phyloP scores from a whole-genome alignment of 1,140 invertebrate genomes.

The Drosophila repleta region DNA sequence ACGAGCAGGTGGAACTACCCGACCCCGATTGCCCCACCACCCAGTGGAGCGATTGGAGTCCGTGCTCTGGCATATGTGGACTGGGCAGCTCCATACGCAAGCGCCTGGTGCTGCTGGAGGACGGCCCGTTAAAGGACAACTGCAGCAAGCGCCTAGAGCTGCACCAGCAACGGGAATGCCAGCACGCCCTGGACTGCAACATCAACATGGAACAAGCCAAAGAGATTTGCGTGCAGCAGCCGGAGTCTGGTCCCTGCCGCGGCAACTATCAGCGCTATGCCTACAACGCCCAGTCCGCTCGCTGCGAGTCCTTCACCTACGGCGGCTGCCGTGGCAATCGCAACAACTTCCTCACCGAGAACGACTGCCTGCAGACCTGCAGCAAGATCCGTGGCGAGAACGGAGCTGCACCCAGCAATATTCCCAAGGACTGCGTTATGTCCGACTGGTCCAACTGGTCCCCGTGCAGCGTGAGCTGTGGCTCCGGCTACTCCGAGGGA shows the following conservation, averaged over 20 bases:
- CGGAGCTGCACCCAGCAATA: background rate
- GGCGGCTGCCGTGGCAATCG: constrained; percentile 95
- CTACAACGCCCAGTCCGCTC: constrained; percentile 89
- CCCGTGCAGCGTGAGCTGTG: constrained; percentile 89
- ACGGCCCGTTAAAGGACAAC: constrained; percentile 85
- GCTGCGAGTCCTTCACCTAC: constrained; percentile 93
- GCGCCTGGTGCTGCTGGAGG: constrained; percentile 87
- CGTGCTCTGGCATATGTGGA: constrained; percentile 88
- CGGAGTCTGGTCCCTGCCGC: constrained; percentile 91
- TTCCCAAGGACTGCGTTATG: constrained; percentile 87
- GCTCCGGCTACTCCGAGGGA: constrained; percentile 63
- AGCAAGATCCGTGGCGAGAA: constrained; percentile 22
- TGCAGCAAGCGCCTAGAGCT: constrained; percentile 87
- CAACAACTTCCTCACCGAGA: constrained; percentile 93
- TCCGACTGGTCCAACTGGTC: constrained; percentile 91
- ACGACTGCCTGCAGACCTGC: constrained; percentile 92
- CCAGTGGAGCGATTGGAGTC: constrained; percentile 90
- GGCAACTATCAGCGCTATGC: constrained; percentile 93
- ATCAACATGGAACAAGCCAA: constrained; percentile 90
- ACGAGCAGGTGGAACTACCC: constrained; percentile 85
- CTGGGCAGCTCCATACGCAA: constrained; percentile 89
- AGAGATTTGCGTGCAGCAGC: constrained; percentile 90
- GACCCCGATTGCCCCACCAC: constrained; percentile 88
- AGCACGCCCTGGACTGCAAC: constrained; percentile 87
- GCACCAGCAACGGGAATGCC: constrained; percentile 87